phyloP scores from a whole-genome alignment of 2,888 invertebrate genomes.

The Lymantria monacha region DNA sequence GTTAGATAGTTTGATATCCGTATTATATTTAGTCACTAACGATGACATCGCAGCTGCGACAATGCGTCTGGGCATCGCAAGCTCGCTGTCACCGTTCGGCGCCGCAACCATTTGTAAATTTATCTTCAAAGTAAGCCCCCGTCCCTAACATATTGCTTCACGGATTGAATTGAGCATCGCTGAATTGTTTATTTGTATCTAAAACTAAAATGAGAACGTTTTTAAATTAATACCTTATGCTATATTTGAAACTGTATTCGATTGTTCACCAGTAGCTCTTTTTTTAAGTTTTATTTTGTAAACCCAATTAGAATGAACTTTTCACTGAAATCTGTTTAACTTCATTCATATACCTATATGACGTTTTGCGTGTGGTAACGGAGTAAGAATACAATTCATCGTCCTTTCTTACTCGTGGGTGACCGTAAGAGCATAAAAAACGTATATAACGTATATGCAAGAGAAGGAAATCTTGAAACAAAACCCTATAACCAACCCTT shows the following conservation, averaged over 20 bases:
- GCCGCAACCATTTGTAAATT: constrained; percentile 66
- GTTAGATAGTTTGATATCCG: constrained; percentile 32
- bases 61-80: constrained; percentile 48
- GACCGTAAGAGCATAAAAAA: too few species aligned
- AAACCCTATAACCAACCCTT: too few species aligned
- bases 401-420: too few species aligned
- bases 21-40: constrained; percentile 45
- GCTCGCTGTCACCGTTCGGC: constrained; percentile 51
- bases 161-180: constrained; percentile 53
- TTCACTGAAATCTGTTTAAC: too few species aligned
- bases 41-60: constrained; percentile 58
- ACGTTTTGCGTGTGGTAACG: too few species aligned
- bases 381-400: too few species aligned
- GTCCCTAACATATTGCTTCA: constrained; percentile 55
- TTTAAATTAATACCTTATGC: constrained; percentile 49
- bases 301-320: neutral
- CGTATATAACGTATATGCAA: too few species aligned
- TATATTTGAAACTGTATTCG: constrained; percentile 29
- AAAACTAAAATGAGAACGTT: constrained; percentile 53
- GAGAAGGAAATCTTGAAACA: too few species aligned
- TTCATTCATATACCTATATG: too few species aligned
- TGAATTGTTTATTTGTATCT: constrained; percentile 52
- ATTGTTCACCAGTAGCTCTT: constrained; percentile 26
- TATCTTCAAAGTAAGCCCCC: constrained; percentile 67
- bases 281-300: constrained; percentile 17